These are phyloP conservation scores for Chelonus formosanus DNA, from an alignment of 2,888 invertebrate species.

Conservation along the genomic window DNA sequence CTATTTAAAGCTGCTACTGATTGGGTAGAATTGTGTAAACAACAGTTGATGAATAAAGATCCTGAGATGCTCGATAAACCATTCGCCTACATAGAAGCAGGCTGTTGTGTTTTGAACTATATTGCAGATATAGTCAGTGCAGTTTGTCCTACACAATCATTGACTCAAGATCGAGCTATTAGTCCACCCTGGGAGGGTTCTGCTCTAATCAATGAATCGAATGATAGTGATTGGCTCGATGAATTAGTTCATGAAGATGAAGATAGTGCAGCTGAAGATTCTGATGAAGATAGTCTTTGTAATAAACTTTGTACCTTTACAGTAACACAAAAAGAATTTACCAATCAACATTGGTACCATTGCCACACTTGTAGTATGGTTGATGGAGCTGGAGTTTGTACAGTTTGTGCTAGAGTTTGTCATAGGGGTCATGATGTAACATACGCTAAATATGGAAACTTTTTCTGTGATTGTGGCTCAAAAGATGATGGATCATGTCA, in stretches of 20 bases:
- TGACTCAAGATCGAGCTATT: slow-evolving; percentile 65
- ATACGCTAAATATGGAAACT: slow-evolving; percentile 97
- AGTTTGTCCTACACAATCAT: slow-evolving; percentile 62
- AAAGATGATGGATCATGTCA: slow-evolving; percentile 87
- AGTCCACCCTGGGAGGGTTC: slow-evolving; percentile 84
- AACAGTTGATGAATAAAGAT: slow-evolving; percentile 70
- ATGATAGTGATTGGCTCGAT: slow-evolving; percentile 85
- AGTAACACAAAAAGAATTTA: slow-evolving; percentile 95
- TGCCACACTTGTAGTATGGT: slow-evolving; percentile 99
- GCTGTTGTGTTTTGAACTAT: slow-evolving; percentile 86
- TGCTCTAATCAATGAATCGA: slow-evolving; percentile 55
- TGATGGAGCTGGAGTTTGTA: slow-evolving; percentile 97
- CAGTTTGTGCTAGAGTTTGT: slow-evolving; percentile 96
- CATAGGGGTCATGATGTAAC: slow-evolving; percentile 96
- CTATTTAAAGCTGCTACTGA: slow-evolving; percentile 82
- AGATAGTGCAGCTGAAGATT: slow-evolving; percentile 91
- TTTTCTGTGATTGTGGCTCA: slow-evolving; percentile 99
- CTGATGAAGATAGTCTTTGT: slow-evolving; percentile 89
- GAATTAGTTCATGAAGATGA: slow-evolving; percentile 88
- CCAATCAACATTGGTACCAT: slow-evolving; percentile 99
- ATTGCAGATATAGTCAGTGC: slow-evolving; percentile 79
- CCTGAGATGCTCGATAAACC: slow-evolving; percentile 66
- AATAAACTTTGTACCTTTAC: slow-evolving; percentile 96
- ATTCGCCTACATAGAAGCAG: slow-evolving; percentile 72
- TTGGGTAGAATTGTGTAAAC: slow-evolving; percentile 82